Conservation (phyloP, 2,113 vertebrate genomes). For the Gavialis gangeticus region DNA sequence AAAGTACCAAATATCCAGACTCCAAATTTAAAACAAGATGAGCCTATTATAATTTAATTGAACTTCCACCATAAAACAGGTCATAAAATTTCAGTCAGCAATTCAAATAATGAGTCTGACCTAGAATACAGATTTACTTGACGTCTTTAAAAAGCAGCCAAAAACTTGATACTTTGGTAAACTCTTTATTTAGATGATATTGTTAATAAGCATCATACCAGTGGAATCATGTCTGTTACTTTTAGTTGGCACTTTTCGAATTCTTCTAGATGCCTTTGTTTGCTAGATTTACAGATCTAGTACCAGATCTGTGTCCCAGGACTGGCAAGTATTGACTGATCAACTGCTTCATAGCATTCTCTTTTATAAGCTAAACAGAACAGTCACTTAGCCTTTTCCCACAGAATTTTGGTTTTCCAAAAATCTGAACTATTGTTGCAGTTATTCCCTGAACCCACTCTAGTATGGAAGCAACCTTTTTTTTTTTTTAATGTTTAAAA, state of each 20-base stretch:
- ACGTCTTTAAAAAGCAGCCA: no score
- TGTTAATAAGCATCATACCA: not conserved
- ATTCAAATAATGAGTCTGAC: not conserved
- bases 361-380: no score
- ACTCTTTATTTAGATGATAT: not conserved
- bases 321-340: no score
- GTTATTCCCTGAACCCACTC: not conserved
- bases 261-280: not conserved
- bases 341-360: no score
- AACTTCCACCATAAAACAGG: not conserved
- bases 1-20: not conserved
- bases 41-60: not conserved
- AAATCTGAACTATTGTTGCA: not conserved
- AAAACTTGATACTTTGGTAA: not conserved
- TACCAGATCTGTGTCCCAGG: not conserved
- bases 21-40: not conserved
- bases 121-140: not conserved
- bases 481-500: not conserved
- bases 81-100: not conserved
- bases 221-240: not conserved
- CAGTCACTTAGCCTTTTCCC: not conserved
- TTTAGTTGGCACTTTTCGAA: not conserved
- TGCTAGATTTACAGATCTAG: not conserved
- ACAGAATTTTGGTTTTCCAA: not conserved
- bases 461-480: not conserved